Base-by-base conservation (phyloP, 2,797 vertebrate genomes). In the Megaceryle alcyon region DNA sequence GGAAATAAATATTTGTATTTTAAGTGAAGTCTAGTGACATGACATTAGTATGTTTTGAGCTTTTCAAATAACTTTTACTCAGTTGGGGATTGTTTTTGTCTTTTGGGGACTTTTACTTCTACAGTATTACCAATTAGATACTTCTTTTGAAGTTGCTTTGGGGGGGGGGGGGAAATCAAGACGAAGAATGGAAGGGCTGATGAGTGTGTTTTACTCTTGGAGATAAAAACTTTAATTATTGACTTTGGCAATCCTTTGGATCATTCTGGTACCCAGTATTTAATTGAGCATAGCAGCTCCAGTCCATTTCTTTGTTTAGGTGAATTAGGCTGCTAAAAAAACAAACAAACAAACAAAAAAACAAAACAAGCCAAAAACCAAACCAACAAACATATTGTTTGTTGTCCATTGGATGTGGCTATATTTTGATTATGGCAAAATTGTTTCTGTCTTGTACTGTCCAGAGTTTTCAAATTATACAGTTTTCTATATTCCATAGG, bases 401-500 rank as follows among this genome's bases (percentile, higher is more conserved):
- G 9, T 18, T 81, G 12, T 64, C 16, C 22, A 6, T 41, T 73
- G 21, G 48, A 7, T 73, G 14, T 77, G 14, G 60, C 12, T 91
- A n/a, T 33, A 7, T 69, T 86, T 57, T 57, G 46, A 6, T 77
- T 56, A 39, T 20, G 1, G 4, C 15, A 68, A 56, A 70, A 56
- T 21, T 46, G 16, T n/a, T 15, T 43, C 60, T 66, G 18, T 73
- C n/a, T 60, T 46, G 6, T 68, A 29, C 15, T 0, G 2, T 22
- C 8, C 15, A 41, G 0, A 33, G 18, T 57, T 78, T 86, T 65
- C 37, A 59, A 65, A 41, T 10, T 16, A 10, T 41, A 6, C 25
- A 28, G 8, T 6, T 39, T 88, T 90, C 23, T 65, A 0, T 68
- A 51, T 7, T 39, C 22, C 0, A 0, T 11, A 22, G 37, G 14